phyloP scores from a whole-genome alignment of 1,140 invertebrate genomes.

The Sipha flava region DNA sequence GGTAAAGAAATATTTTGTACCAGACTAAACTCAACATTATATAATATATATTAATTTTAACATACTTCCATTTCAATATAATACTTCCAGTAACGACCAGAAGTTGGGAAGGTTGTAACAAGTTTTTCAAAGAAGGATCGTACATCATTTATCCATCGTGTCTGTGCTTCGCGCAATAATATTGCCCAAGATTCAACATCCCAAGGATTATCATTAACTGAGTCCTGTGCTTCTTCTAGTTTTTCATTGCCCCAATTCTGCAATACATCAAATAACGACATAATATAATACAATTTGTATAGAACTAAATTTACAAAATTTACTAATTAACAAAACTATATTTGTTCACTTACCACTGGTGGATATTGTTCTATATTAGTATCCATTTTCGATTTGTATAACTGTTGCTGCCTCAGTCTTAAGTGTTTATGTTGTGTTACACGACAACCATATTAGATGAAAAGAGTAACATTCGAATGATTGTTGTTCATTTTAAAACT shows the following conservation, averaged over 20 bases:
- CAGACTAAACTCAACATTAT: too few relatives aligned
- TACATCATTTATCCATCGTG: constrained; percentile 81
- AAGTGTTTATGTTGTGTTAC: too few relatives aligned
- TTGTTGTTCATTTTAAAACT: background rate
- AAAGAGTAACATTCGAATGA: too few relatives aligned
- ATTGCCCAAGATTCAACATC: constrained; percentile 96
- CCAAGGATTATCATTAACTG: constrained; percentile 74
- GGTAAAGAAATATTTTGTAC: too few relatives aligned
- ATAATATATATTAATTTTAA: too few relatives aligned
- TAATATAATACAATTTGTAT: too few relatives aligned
- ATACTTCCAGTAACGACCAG: constrained; percentile 96
- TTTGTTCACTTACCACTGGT: background rate
- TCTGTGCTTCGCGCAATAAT: constrained; percentile 83
- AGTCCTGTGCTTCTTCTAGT: constrained; percentile 65
- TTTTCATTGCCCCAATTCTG: constrained; percentile 83
- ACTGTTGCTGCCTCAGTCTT: background rate
- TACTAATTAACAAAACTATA: too few relatives aligned
- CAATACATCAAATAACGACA: constrained; percentile 34
- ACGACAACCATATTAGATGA: too few relatives aligned
- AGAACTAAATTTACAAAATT: too few relatives aligned
- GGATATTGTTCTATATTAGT: background rate
- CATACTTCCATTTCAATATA: constrained; percentile 97
- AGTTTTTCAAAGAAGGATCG: constrained; percentile 87
- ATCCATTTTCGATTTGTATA: constrained; percentile 23
- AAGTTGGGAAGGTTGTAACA: constrained; percentile 86